Evolutionary conservation across 1,140 invertebrate species (phyloP).

Genomic region (Drosophila nigromelanica): DNA sequence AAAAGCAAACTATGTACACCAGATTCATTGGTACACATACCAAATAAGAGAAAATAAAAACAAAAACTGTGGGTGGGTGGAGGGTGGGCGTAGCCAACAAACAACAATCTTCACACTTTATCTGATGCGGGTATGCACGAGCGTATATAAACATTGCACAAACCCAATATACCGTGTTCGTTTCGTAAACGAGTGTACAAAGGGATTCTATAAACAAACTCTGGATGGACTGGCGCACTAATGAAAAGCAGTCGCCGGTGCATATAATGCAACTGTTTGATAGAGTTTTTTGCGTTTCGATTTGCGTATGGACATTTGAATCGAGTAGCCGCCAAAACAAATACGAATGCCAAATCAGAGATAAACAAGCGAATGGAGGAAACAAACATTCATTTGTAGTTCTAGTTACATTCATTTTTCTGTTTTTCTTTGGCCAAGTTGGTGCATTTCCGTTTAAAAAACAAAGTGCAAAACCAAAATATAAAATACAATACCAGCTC

Average conservation of each 20-base stretch:
- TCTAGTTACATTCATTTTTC: slow-evolving; percentile 1
- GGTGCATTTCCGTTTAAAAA: slow-evolving; percentile 27
- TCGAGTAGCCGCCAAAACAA: slow-evolving; percentile 42
- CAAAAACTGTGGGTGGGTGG: too few relatives aligned
- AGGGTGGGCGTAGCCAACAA: too few relatives aligned
- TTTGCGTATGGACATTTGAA: slow-evolving; percentile 4
- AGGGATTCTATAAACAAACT: slow-evolving; percentile 33
- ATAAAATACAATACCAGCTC: slow-evolving; percentile 6
- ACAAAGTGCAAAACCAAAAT: neutral
- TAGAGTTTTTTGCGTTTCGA: slow-evolving; percentile 7
- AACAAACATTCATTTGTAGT: slow-evolving; percentile 43
- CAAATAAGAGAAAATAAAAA: too few relatives aligned
- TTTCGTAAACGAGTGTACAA: too few relatives aligned
- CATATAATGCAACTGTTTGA: slow-evolving; percentile 8
- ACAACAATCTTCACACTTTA: too few relatives aligned
- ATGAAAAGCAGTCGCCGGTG: slow-evolving; percentile 34
- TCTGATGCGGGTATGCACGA: too few relatives aligned
- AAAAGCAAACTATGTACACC: too few relatives aligned
- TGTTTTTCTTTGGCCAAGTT: slow-evolving; percentile 23
- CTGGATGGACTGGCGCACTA: slow-evolving; percentile 30
- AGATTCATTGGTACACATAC: too few relatives aligned
- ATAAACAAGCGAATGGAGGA: slow-evolving; percentile 49
- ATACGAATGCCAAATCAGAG: slow-evolving; percentile 41
- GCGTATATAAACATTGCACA: neutral
- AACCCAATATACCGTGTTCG: too few relatives aligned